Evolutionary conservation across 64 coral and sea anemone species (phyloP).

Genomic region (Porites lutea): DNA sequence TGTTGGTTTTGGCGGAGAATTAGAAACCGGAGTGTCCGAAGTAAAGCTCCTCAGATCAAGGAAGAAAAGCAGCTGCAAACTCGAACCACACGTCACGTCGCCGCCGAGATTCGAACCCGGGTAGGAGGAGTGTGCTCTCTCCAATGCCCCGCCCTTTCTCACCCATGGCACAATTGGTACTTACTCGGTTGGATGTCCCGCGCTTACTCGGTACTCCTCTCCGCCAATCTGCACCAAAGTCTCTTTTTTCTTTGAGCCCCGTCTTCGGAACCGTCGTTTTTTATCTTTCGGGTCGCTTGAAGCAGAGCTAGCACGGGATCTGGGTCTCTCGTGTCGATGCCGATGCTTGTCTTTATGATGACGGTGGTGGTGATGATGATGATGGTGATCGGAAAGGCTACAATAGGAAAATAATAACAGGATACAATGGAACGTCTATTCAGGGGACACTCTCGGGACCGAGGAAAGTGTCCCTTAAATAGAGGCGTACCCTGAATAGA

Average conservation of each 20-base stretch:
- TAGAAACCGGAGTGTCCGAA: too few relatives aligned
- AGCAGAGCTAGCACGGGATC: constrained; percentile 26
- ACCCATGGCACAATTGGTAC: neutral
- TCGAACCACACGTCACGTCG: too few relatives aligned
- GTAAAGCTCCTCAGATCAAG: too few relatives aligned
- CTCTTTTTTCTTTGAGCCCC: constrained; percentile 35
- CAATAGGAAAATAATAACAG: neutral
- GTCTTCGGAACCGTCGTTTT: constrained; percentile 28
- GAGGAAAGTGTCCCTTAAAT: too few relatives aligned
- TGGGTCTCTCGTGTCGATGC: constrained; percentile 9
- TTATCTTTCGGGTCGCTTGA: constrained; percentile 25
- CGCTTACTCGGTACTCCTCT: constrained; percentile 28
- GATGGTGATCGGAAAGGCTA: constrained; percentile 5
- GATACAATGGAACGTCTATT: neutral
- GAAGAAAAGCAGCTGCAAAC: too few relatives aligned
- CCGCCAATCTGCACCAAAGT: constrained; percentile 27
- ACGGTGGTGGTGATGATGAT: neutral
- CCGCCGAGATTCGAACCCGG: too few relatives aligned
- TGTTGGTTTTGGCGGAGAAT: too few relatives aligned
- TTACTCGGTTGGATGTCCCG: constrained; percentile 3
- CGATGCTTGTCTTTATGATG: constrained; percentile 41
- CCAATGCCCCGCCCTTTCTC: neutral
- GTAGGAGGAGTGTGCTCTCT: too few relatives aligned
- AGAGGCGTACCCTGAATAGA: too few relatives aligned
- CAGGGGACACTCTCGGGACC: neutral